Evolutionary conservation across 2,888 invertebrate species (phyloP), one percentile per base, ranked within the genome.

Genomic region (Sesamia inferens): DNA sequence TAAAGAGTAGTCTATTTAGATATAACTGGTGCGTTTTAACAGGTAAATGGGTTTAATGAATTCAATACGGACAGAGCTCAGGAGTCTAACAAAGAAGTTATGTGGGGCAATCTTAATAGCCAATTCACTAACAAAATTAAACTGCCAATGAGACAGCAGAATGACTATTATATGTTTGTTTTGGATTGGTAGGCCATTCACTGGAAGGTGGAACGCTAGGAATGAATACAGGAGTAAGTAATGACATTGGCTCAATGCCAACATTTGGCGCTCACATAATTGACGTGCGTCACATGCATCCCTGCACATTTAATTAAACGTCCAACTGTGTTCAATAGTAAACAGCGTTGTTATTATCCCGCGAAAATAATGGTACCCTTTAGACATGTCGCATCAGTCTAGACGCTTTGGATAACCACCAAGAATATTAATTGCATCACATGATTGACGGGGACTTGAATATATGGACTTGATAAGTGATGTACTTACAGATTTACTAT

Each of bases 401-500:
- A 83, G 84, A 82, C 81, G 39, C 75, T 62, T 87, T 84, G 83
- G 84, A 89, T 67, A 71, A 79, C 74, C 81, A 88, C 87, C 86
- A 88, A 88, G 80, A 79, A 75, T 68, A 84, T 81, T 74, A 79
- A 87, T 81, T 80, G 63, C 68, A 70, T 31, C 63, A 65, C 63
- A 64, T 72, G 77, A 81, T 75, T 78, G 75, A 81, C 79, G 62
- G 71, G 47, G 31, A 69, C 71, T 61, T 42, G 65, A 72, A 74
- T 74, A 76, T 71, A 0, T 76, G 59, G 58, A 39, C 48, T 71
- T 68, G 44, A 47, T 48, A 78, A 74, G 31, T 57, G 39, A 64
- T 70, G 68, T 78, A 94, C 95, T 95, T 87, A 96, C 93, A 93
- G 86, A 86, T 99, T 98, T 74, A 99, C 99, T 90, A 99, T 98